phyloP scores from a whole-genome alignment of 2,888 invertebrate genomes.

The Chloroclystis v-ata region DNA sequence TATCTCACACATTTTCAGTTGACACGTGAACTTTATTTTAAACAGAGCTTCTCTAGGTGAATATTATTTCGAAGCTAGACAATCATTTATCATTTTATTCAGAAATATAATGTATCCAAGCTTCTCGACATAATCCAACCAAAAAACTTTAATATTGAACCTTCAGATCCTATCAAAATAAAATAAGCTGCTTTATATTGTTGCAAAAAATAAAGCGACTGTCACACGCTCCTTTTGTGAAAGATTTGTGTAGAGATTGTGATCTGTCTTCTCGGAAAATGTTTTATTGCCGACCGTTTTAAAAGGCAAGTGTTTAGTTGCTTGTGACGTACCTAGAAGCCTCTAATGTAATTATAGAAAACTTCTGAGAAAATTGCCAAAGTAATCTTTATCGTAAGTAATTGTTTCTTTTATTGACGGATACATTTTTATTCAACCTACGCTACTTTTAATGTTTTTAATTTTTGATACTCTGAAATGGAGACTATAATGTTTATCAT shows the following conservation, averaged over 20 bases:
- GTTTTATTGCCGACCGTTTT: neutral
- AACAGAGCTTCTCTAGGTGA: neutral
- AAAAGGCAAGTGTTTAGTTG: neutral
- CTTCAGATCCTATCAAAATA: constrained; percentile 18
- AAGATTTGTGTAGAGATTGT: constrained; percentile 17
- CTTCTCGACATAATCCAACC: constrained; percentile 2
- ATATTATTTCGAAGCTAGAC: neutral
- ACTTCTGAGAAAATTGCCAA: too few species aligned
- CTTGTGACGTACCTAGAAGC: too few species aligned
- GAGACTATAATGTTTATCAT: too few species aligned
- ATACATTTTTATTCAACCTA: too few species aligned
- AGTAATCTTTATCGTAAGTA: too few species aligned
- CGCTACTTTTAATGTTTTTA: too few species aligned
- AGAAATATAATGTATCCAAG: constrained; percentile 1
- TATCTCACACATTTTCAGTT: too few species aligned
- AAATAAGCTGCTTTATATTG: constrained; percentile 18
- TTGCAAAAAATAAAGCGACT: constrained; percentile 18
- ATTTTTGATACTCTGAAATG: too few species aligned
- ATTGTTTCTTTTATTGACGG: too few species aligned
- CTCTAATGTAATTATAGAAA: too few species aligned
- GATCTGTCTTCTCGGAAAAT: constrained; percentile 6
- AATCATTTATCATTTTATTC: constrained; percentile 2
- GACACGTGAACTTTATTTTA: neutral
- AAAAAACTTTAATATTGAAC: constrained; percentile 18
- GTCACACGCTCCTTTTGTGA: constrained; percentile 13